phyloP scores from a whole-genome alignment of 2,888 invertebrate genomes.

The Lithophane leautieri region DNA sequence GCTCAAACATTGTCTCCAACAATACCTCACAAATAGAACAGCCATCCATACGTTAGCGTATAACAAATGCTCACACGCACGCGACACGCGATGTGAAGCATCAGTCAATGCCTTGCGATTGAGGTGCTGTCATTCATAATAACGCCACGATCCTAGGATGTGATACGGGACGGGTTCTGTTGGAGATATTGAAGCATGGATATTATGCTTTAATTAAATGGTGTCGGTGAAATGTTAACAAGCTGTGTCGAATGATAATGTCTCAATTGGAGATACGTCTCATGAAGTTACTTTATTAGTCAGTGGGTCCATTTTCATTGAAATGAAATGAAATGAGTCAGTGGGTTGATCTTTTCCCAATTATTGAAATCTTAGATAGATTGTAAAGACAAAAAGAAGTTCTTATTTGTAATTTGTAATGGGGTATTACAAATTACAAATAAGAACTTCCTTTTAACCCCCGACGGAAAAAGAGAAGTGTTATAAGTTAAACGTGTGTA shows the following conservation, averaged over 20 bases:
- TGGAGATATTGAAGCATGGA: constrained; percentile 25
- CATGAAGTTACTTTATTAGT: neutral
- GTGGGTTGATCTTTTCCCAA: neutral
- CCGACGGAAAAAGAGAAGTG: too few relatives aligned
- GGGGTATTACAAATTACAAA: neutral
- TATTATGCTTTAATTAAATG: constrained; percentile 29
- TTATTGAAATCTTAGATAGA: neutral
- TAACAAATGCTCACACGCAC: constrained; percentile 59
- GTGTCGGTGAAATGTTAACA: constrained; percentile 28
- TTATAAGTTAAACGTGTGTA: too few relatives aligned
- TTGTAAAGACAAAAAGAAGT: too few relatives aligned
- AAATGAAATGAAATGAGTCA: too few relatives aligned
- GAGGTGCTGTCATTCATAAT: constrained; percentile 60
- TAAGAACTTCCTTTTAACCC: too few relatives aligned
- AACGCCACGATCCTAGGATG: constrained; percentile 52
- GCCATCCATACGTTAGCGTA: constrained; percentile 1
- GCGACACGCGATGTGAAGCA: constrained; percentile 41
- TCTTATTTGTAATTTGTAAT: neutral
- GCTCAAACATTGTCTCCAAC: neutral
- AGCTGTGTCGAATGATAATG: constrained; percentile 11
- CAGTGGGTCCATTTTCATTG: too few relatives aligned
- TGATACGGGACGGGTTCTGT: constrained; percentile 43
- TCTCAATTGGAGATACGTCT: neutral
- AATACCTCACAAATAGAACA: neutral
- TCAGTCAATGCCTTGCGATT: constrained; percentile 54